Evolutionary conservation across 2,888 invertebrate genomes (phyloP).

Genomic region (Quadroppia sp.): DNA sequence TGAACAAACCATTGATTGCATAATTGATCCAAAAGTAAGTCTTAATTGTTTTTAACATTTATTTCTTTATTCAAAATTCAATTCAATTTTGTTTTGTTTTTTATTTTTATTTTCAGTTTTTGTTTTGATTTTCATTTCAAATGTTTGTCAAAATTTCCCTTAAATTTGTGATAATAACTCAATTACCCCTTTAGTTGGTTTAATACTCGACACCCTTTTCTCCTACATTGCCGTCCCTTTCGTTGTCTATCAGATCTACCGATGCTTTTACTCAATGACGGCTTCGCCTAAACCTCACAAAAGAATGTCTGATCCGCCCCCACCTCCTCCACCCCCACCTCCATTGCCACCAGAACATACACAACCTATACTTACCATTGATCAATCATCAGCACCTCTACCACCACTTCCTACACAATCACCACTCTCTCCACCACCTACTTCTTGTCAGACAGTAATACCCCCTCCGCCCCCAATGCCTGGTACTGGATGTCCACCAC

Average conservation of each 20-base stretch:
- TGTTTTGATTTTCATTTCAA: not conserved
- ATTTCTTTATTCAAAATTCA: not conserved
- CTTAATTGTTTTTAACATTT: not conserved
- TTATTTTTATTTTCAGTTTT: not conserved
- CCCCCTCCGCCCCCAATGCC: constrained; percentile 50
- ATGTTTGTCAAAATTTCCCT: not conserved
- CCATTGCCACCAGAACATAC: constrained; percentile 39
- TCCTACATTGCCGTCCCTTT: constrained; percentile 2
- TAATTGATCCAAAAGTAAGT: no score
- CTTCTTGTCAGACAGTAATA: not conserved
- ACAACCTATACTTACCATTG: not conserved
- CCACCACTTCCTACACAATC: not conserved
- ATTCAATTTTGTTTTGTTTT: not conserved
- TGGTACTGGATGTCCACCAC: constrained; percentile 46
- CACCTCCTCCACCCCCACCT: constrained; percentile 10
- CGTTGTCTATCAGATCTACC: not conserved
- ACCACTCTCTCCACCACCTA: not conserved
- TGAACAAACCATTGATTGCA: no score
- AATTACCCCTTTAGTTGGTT: not conserved
- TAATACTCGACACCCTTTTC: constrained; percentile 14
- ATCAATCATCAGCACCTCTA: not conserved
- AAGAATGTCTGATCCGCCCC: not conserved
- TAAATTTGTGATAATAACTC: not conserved
- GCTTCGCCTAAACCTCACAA: not conserved
- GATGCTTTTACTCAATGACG: not conserved